Percentiles rank a stretch among this genome's conserved stretches.
These are phyloP conservation scores for Marmota flaviventris DNA, from an alignment of 2,113 vertebrate genomes.

Conservation along the genomic window DNA sequence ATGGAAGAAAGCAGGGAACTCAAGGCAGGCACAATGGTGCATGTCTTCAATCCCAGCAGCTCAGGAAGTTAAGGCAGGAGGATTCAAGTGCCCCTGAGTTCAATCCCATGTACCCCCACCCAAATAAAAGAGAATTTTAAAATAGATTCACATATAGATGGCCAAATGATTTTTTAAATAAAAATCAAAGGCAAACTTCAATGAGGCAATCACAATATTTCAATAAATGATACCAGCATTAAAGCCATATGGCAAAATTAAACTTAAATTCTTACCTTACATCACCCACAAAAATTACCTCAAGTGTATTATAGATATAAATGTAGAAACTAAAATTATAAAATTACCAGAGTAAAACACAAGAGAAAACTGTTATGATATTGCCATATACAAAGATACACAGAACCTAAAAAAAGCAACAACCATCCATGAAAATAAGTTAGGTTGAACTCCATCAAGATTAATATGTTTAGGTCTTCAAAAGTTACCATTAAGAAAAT, in stretches of 20 bases:
- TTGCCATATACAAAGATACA: background rate
- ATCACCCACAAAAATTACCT: background rate
- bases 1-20: background rate
- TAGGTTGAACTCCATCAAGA: background rate
- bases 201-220: background rate
- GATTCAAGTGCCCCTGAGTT: too few species aligned
- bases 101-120: too few species aligned
- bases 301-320: background rate
- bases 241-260: background rate
- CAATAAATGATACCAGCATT: background rate
- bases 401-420: background rate
- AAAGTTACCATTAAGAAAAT: background rate
- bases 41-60: too few species aligned
- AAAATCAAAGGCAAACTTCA: background rate
- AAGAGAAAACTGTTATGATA: background rate
- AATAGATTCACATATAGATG: background rate
- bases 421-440: background rate
- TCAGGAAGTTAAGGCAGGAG: too few species aligned
- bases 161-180: background rate
- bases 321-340: background rate
- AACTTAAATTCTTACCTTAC: background rate
- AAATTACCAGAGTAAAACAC: background rate
- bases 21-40: background rate
- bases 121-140: background rate
- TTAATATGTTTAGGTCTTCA: background rate